These are phyloP conservation scores for Danio rerio DNA, from an alignment of 2,113 vertebrate genomes.

Conservation along the genomic window GRCz12tu NC_133179.1:11451001-11451500, in stretches of 20 bases:
- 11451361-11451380: constrained; percentile 24
- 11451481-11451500: no score
- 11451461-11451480: no score
- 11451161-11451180: constrained; percentile 11
- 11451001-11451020: background rate
- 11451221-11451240: constrained; percentile 63
- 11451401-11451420: background rate
- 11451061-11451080: background rate
- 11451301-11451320: constrained; percentile 71
- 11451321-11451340: constrained; percentile 54
- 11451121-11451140: background rate
- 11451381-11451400: constrained; percentile 18
- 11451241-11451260: constrained; percentile 58
- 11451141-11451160: constrained; percentile 36
- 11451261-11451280: constrained; percentile 61
- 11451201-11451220: constrained; percentile 71
- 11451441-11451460: no score
- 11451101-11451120: background rate
- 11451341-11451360: constrained; percentile 38
- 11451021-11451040: background rate
- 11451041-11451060: background rate
- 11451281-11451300: constrained; percentile 71
- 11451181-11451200: constrained; percentile 54
- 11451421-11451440: background rate
- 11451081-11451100: constrained; percentile 21